These are phyloP conservation scores for Erebia ligea DNA, from an alignment of 2,888 invertebrate genomes.

Conservation along the genomic window DNA sequence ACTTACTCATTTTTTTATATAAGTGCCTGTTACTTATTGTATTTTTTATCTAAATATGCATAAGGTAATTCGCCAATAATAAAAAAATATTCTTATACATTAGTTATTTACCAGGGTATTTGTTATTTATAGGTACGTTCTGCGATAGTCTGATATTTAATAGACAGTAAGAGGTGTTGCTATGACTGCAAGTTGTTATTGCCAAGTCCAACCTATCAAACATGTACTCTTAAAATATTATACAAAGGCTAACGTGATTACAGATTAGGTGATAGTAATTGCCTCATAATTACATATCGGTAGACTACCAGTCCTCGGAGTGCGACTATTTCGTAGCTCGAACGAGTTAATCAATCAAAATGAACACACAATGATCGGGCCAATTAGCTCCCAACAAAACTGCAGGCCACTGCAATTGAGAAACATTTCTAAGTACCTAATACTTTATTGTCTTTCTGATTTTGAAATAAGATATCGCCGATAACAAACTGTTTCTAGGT, in stretches of 20 bases:
- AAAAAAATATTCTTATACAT: too few relatives aligned
- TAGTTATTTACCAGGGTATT: too few relatives aligned
- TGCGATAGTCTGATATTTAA: not conserved
- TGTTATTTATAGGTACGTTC: too few relatives aligned
- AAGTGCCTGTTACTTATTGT: too few relatives aligned
- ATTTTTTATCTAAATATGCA: too few relatives aligned
- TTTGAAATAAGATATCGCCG: slow-evolving; percentile 33
- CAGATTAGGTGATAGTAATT: slow-evolving; percentile 27
- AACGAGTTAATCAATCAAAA: slow-evolving; percentile 33
- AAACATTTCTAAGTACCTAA: slow-evolving; percentile 28
- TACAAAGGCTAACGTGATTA: slow-evolving; percentile 24
- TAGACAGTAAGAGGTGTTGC: not conserved
- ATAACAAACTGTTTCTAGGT: slow-evolving; percentile 29
- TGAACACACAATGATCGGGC: slow-evolving; percentile 30
- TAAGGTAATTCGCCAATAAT: too few relatives aligned
- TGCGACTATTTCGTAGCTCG: slow-evolving; percentile 19
- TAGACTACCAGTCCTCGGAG: slow-evolving; percentile 8
- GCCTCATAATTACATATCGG: slow-evolving; percentile 41
- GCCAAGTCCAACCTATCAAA: slow-evolving; percentile 9
- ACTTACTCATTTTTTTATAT: too few relatives aligned
- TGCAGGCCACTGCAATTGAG: slow-evolving; percentile 28
- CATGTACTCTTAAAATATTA: slow-evolving; percentile 13
- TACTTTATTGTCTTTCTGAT: slow-evolving; percentile 25
- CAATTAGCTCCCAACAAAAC: slow-evolving; percentile 30
- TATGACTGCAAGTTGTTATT: not conserved